phyloP scores from a whole-genome alignment of 2,888 invertebrate species.

The Glyphotaelius pellucidus region DNA sequence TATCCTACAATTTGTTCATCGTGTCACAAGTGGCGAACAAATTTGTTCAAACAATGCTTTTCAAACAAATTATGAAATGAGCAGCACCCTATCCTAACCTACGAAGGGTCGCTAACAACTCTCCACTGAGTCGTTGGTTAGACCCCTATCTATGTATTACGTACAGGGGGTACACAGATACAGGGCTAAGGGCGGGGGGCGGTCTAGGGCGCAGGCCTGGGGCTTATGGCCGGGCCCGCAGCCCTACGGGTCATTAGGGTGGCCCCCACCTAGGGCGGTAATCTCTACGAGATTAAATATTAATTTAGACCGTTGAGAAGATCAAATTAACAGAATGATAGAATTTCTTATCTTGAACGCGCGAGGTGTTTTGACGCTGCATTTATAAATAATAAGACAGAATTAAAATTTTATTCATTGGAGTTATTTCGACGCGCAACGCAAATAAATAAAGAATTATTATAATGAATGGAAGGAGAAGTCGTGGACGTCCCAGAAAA shows the following conservation, averaged over 20 bases:
- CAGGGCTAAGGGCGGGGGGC: background rate
- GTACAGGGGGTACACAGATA: constrained; percentile 12
- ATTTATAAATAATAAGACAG: background rate
- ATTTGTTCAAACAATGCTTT: constrained; percentile 35
- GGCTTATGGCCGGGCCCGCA: background rate
- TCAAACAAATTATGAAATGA: constrained; percentile 38
- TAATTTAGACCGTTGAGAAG: constrained; percentile 49
- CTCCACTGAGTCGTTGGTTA: constrained; percentile 60
- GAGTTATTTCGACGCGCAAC: too few relatives aligned
- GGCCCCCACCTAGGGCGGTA: constrained; percentile 43
- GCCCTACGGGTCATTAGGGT: constrained; percentile 28
- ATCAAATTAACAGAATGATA: constrained; percentile 53
- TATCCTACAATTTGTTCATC: background rate
- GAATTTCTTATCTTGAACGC: background rate
- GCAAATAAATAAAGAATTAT: too few relatives aligned
- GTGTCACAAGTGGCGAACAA: constrained; percentile 7
- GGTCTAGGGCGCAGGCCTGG: background rate
- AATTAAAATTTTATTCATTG: too few relatives aligned
- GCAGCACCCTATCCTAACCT: constrained; percentile 23
- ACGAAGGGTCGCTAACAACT: constrained; percentile 57
- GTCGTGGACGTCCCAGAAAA: too few relatives aligned
- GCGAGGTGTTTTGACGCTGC: background rate
- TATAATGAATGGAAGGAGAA: too few relatives aligned
- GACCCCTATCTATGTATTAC: constrained; percentile 55
- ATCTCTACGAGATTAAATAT: constrained; percentile 56